Evolutionary conservation across 1,140 invertebrate genomes (phyloP), one percentile per base, ranked within the genome.

Genomic region (Armadillidium nasatum): DNA sequence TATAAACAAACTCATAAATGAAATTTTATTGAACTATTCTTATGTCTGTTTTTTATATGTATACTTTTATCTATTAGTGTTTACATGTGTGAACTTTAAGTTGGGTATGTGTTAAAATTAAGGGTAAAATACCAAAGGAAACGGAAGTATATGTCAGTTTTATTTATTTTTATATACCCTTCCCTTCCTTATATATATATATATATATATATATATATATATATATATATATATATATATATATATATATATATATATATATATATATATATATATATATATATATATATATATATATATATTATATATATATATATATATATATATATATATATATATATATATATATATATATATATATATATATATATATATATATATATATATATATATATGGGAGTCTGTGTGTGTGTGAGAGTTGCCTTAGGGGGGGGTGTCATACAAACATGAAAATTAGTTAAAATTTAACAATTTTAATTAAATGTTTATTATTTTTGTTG

Each of bases 231-330:
- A 50, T 73, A 50, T 73, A 50, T 73, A 50, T 73, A 50, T 73
- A 22, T 73, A 23, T 54, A 22, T 73, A 46, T 72, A 46, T 72
- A 46, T 72, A 46, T 72, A 46, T 72, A 45, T 73, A 50, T 73
- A 22, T 73, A 50, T 73, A 73, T 73, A 73, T 73, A 73, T 72
- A 73, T 73, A 73, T 73, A 73, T 73, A 73, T 73, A 73, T 45
- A 73, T 50, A 73, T 73, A 50, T 73, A 73, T 73, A 73, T 73
- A 50, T 73, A 73, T n/a, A 19, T 19, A 54, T 73, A 50, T 73
- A 50, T 46, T 50, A 44, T 50, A 45, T 50, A 44, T 22, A 73
- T 50, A 45, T 22, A 73, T 50, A 73, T 22, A 44, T 73, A 22
- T 50, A 73, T 73, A 22, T 50, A 44, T 44, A 22, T 19, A 73